Evolutionary conservation across 2,888 invertebrate species (phyloP), one percentile per base, ranked within the genome.

Genomic region (Melieria omissa): DNA sequence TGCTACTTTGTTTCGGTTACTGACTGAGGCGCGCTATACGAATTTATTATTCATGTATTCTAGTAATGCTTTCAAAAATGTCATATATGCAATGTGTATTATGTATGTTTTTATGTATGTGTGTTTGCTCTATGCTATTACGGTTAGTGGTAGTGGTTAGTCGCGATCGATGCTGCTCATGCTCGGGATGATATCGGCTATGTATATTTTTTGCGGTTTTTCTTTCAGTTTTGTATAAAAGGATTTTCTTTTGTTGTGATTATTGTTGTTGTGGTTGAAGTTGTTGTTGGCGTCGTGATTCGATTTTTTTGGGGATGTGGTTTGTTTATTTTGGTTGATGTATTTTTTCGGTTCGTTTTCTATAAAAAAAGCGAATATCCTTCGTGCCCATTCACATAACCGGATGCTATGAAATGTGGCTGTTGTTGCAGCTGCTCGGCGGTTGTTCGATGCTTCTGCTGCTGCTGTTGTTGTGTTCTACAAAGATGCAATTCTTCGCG

Each of bases 11-110:
- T 70, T 16, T 71, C 75, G 75, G 76, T 76, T 78, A 75, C 74
- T 78, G 75, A 76, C 75, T 77, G 83, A 83, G 80, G 81, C 81
- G 81, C 81, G 79, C 82, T 83, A 82, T 78, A 77, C 76, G 49
- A 68, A 41, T 61, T 67, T 73, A 73, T 73, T 67, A 49, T 7
- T 66, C n/a, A 46, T 57, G 14, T 7, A 7, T 75, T 71, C 41
- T 63, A 42, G 16, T 69, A 57, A 62, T 49, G 65, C 60, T 71
- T 70, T 73, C 70, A 70, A 74, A 70, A 71, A 73, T 74, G 73
- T 70, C 12, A 52, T 45, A 64, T 47, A 64, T n/a, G 57, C 57
- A 71, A 71, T 68, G 72, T 68, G 16, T 49, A 44, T 41, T 67
- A 52, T 64, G 58, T 61, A 72, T 65, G 60, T 69, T 72, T 70